phyloP scores from a whole-genome alignment of 2,888 invertebrate species.

The Coleophora deauratella region DNA sequence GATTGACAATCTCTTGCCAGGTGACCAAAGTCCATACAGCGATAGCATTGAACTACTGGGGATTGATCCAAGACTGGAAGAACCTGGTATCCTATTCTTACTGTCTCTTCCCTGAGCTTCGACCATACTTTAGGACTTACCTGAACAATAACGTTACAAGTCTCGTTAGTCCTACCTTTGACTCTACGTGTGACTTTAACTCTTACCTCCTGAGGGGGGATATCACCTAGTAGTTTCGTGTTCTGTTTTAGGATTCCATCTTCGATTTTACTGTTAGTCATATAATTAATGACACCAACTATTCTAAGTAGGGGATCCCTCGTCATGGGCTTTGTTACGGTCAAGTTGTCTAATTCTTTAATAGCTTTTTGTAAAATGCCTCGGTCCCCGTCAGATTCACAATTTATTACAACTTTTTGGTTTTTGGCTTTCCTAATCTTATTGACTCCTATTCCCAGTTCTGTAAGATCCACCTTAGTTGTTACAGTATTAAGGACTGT shows the following conservation, averaged over 20 bases:
- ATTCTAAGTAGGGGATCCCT: not conserved
- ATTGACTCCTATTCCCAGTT: conserved; percentile 3
- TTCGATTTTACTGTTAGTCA: not conserved
- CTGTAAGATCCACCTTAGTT: not conserved
- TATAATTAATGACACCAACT: not conserved
- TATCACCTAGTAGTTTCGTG: not conserved
- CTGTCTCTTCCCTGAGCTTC: not conserved
- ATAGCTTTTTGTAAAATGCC: not conserved
- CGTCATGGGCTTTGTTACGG: not conserved
- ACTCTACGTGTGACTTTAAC: not conserved
- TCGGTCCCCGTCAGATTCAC: not conserved
- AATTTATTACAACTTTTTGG: conserved; percentile 7
- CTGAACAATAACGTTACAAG: not conserved
- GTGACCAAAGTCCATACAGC: not conserved
- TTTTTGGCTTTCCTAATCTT: conserved; percentile 6
- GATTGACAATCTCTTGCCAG: not conserved
- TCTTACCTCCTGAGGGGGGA: not conserved
- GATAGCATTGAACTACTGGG: not conserved
- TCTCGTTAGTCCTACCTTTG: not conserved
- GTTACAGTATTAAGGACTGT: conserved; percentile 2
- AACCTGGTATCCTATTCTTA: not conserved
- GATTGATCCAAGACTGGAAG: not conserved
- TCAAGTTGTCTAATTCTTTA: not conserved
- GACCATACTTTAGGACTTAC: not conserved
- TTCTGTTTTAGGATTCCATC: not conserved